Percentiles rank a stretch among this genome's conserved stretches.
These are phyloP conservation scores for Siniperca undulata DNA, from an alignment of 2,797 vertebrate genomes.

Conservation along the genomic window DNA sequence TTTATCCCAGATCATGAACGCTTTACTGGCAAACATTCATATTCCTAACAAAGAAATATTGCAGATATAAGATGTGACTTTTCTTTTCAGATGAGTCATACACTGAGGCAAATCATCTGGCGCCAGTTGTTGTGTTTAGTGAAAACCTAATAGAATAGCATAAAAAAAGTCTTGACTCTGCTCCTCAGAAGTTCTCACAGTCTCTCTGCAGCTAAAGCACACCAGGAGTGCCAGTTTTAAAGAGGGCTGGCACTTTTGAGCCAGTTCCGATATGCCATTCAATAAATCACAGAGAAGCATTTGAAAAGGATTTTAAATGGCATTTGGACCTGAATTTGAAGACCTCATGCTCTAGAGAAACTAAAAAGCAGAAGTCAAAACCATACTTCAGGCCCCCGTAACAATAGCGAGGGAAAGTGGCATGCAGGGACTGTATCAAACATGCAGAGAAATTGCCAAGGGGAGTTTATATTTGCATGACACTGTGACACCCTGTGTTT, in stretches of 20 bases:
- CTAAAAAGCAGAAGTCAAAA: constrained; percentile 40
- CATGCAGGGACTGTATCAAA: constrained; percentile 58
- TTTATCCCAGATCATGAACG: constrained; percentile 65
- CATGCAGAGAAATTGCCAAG: constrained; percentile 60
- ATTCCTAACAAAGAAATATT: constrained; percentile 45
- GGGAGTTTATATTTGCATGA: constrained; percentile 80
- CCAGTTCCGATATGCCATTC: constrained; percentile 48
- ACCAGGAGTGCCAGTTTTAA: constrained; percentile 24
- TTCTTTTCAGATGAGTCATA: constrained; percentile 46
- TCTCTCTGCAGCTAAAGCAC: constrained; percentile 29
- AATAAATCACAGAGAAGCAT: constrained; percentile 58
- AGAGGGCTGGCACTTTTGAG: constrained; percentile 34
- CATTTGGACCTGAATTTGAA: constrained; percentile 43
- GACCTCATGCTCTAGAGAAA: constrained; percentile 48
- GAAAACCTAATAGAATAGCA: constrained; percentile 41
- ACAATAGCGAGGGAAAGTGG: constrained; percentile 35
- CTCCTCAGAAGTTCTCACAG: constrained; percentile 15
- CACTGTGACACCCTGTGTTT: constrained; percentile 79
- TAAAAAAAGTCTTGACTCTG: constrained; percentile 31
- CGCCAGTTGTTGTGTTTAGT: constrained; percentile 56
- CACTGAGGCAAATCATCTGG: constrained; percentile 50
- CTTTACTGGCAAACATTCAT: constrained; percentile 41
- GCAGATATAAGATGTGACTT: constrained; percentile 49
- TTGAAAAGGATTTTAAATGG: constrained; percentile 67
- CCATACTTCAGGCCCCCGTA: constrained; percentile 40